These are phyloP conservation scores for Nomada lathburiana DNA, from an alignment of 2,888 invertebrate genomes.

Conservation along the genomic window DNA sequence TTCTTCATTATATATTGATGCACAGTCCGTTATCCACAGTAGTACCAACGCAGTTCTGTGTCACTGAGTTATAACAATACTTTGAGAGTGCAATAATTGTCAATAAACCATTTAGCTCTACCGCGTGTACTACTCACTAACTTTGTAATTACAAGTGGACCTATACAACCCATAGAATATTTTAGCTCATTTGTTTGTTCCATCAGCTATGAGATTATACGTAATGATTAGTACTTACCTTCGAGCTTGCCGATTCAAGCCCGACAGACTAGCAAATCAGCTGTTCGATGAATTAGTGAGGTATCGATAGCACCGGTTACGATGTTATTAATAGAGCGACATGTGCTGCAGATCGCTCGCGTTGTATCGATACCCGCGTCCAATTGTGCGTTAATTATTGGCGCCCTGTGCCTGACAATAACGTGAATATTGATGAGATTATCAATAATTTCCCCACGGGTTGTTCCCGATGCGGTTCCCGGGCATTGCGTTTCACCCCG, in stretches of 20 bases:
- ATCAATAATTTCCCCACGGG: slow-evolving; percentile 79
- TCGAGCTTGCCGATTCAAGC: slow-evolving; percentile 14
- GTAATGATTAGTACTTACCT: slow-evolving; percentile 9
- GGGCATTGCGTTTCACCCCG: slow-evolving; percentile 22
- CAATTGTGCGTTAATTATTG: slow-evolving; percentile 82
- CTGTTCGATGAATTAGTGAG: slow-evolving; percentile 72
- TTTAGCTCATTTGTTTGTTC: not conserved
- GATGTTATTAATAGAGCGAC: slow-evolving; percentile 74
- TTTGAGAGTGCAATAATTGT: too few species aligned
- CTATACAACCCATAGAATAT: not conserved
- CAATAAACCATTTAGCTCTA: not conserved
- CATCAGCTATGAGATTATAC: slow-evolving; percentile 1
- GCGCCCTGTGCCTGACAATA: slow-evolving; percentile 77
- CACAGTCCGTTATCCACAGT: too few species aligned
- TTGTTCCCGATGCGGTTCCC: slow-evolving; percentile 43
- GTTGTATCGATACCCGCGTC: slow-evolving; percentile 77
- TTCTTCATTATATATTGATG: too few species aligned
- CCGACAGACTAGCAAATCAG: slow-evolving; percentile 40
- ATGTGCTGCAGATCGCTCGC: slow-evolving; percentile 69
- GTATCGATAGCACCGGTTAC: slow-evolving; percentile 74
- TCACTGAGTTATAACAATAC: too few species aligned
- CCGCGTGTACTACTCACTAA: not conserved
- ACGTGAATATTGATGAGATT: slow-evolving; percentile 82
- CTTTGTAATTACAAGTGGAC: too few species aligned
- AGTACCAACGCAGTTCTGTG: too few species aligned